phyloP scores from a whole-genome alignment of 2,797 vertebrate genomes.

The Parambassis ranga region DNA sequence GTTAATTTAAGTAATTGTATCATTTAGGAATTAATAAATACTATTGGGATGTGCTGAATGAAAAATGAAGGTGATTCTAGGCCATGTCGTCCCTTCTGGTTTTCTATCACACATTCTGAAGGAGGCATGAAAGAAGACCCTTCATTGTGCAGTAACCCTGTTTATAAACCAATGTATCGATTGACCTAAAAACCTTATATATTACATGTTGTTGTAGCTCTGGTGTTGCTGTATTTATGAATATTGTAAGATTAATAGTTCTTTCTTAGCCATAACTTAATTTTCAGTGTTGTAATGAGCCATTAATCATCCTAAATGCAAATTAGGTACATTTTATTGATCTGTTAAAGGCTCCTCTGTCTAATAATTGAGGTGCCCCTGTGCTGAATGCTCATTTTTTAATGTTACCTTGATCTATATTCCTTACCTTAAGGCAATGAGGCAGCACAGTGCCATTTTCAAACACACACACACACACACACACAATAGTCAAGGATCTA shows the following conservation, averaged over 20 bases:
- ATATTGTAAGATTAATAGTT: not conserved
- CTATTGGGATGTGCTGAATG: not conserved
- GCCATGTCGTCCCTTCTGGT: not conserved
- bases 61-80: not conserved
- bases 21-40: slow-evolving; percentile 1
- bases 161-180: not conserved
- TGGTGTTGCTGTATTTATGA: not conserved
- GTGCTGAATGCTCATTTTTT: not conserved
- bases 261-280: not conserved
- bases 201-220: not conserved
- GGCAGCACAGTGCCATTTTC: not conserved
- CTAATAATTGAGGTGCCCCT: slow-evolving; percentile 1
- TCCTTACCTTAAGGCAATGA: not conserved
- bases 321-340: slow-evolving; percentile 19
- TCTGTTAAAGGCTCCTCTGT: slow-evolving; percentile 4
- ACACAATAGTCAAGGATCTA: slow-evolving; percentile 10
- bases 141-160: not conserved
- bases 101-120: not conserved
- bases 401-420: slow-evolving; percentile 17
- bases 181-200: no score
- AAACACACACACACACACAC: not conserved
- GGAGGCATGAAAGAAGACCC: not conserved
- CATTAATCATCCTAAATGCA: slow-evolving; percentile 15
- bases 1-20: slow-evolving; percentile 2
- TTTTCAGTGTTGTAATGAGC: slow-evolving; percentile 5